Base-by-base conservation (phyloP, 1,140 invertebrate species). In the Drosophila sp. region DNA sequence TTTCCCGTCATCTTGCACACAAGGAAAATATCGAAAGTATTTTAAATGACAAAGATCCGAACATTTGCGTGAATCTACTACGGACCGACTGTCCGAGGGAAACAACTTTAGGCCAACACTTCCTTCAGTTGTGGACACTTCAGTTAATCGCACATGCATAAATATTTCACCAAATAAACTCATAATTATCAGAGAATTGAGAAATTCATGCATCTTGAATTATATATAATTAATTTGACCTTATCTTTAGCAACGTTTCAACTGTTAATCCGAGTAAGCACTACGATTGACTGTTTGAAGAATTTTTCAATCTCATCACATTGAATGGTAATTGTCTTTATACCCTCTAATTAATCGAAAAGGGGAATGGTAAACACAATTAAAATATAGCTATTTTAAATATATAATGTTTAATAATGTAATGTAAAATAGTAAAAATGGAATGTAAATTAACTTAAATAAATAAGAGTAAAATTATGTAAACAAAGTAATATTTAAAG, bases 31-130 rank as follows among this genome's bases (percentile, higher is more conserved):
- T 0, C 50, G 73, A 35, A 64, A n/a, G 50, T 64, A 60, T 54
- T 70, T 69, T 4, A 76, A 29, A 27, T 76, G 72, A 10, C 73
- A 76, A 17, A 63, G 76, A 7, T 76, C 73, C 17, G 40, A 38
- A 10, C 73, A 76, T 30, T 40, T 63, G 27, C 33, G 54, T 1
- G 69, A 32, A 7, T 63, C 50, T 23, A 38, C 27, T 27, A 50
- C 1, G 1, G 23, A 6, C 5, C 25, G 44, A 25, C 8, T 50
- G 1, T 50, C 44, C 44, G 44, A 27, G 44, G 44, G 44, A 10
- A 50, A 50, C 3, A 50, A 50, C 3, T 50, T 50, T 1, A 50
- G 44, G 6, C 44, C 44, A 50, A 50, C 44, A 50, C 23, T 50
- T 50, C 23, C 27, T 10, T 50, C 44, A 25, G 23, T 50, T 10